These are phyloP conservation scores for Mallotus villosus DNA, from an alignment of 2,797 vertebrate species.

Conservation along the genomic window DNA sequence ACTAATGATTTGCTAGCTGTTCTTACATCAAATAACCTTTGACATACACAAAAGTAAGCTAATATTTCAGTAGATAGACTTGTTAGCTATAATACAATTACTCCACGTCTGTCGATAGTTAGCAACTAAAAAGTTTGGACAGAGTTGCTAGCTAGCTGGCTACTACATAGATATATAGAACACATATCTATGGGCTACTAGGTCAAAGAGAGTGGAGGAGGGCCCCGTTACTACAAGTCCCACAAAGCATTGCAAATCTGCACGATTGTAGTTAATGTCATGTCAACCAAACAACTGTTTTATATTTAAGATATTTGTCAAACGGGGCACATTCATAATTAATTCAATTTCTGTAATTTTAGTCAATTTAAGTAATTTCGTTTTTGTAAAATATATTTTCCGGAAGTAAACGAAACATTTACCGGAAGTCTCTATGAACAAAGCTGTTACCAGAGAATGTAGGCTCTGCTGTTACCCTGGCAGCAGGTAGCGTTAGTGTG, in stretches of 20 bases:
- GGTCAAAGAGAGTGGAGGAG: not conserved
- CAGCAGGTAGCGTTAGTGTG: conserved; percentile 27
- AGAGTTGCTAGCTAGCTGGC: too few relatives aligned
- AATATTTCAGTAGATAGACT: too few relatives aligned
- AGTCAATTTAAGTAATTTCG: not conserved
- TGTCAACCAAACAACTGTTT: not conserved
- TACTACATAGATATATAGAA: too few relatives aligned
- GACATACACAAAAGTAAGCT: too few relatives aligned
- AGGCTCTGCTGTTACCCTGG: conserved; percentile 17
- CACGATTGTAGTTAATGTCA: not conserved
- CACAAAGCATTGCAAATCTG: not conserved
- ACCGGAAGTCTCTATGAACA: not conserved
- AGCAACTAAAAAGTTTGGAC: too few relatives aligned
- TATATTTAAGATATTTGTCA: not conserved
- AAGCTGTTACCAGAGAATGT: conserved; percentile 10
- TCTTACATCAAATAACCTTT: too few relatives aligned
- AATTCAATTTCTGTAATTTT: not conserved
- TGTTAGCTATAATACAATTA: too few relatives aligned
- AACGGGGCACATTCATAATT: not conserved
- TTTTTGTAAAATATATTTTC: not conserved
- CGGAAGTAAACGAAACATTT: not conserved
- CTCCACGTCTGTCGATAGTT: too few relatives aligned
- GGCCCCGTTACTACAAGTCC: not conserved
- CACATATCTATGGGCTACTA: too few relatives aligned
- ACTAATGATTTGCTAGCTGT: too few relatives aligned